Base-by-base conservation (phyloP, 2,888 invertebrate genomes). In the Creontiades dilutus region DNA sequence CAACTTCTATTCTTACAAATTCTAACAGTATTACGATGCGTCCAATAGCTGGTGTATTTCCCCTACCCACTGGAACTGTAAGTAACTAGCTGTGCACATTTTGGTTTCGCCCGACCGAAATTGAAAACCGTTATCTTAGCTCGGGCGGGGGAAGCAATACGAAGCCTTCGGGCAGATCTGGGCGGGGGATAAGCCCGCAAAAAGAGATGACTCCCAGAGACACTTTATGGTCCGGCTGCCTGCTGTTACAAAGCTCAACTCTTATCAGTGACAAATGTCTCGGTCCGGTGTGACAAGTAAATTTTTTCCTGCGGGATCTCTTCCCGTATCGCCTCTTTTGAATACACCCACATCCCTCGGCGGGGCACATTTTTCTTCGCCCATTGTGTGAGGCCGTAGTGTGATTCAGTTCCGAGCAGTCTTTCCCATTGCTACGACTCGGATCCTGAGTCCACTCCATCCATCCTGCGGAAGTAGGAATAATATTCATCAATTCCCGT, bases 181-280 rank as follows among this genome's bases (percentile, higher is more conserved):
- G 12, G 23, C 23, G 19, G 16, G 19, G 82, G 82, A 82, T 82
- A 52, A 82, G 19, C 28, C 81, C 48, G 48, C n/a, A 82, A 82
- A 52, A 82, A 47, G 23, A 47, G 82, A 23, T 19, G 82, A 52
- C n/a, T 13, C n/a, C n/a, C 27, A 27, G 52, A 23, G 52, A 48
- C 14, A 47, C 82, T 82, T 52, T 82, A 82, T 52, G 82, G 82
- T 82, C 52, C 52, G 19, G 82, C 23, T 52, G 48, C 82, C 52
- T 82, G 52, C 82, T 52, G 82, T 82, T 82, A 85, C 85, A 86
- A 75, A 86, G 86, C 86, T 47, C 46, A 46, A 47, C 75, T 75
- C 48, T 86, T 86, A 86, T 86, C 86, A 86, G 86, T 86, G 86
- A 86, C 86, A 86, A 86, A 86, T 86, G 75, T 52, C 68, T 86